Evolutionary conservation across 2,797 vertebrate genomes (phyloP), one percentile per base, ranked within the genome.

Genomic region (Setipinna tenuifilis): DNA sequence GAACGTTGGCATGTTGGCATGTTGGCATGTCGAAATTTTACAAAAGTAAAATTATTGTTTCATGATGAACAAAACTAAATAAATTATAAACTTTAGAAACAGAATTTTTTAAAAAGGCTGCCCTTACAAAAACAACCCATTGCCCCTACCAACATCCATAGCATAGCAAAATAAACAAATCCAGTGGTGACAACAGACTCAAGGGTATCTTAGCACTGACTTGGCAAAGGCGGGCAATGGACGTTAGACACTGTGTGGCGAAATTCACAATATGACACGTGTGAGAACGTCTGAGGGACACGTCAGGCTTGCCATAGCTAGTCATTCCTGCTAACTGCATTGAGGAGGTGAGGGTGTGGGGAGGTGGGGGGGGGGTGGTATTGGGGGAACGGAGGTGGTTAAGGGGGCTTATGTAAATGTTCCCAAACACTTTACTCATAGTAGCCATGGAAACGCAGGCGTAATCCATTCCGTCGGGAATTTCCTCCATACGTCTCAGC

Each of bases 251-350:
- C 71, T 41, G 35, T 21, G 31, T 78, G 71, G 31, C 71, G 35
- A 78, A 78, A 19, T 78, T 78, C 71, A 78, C 71, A 78, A 78
- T 78, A 78, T 9, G 71, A 78, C 71, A 35, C 28, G 16, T 41
- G 71, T 19, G 17, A 44, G 71, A 78, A 21, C 16, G 71, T 44
- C 71, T 21, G 71, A 78, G 19, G 31, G 9, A 25, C 65, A 31
- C 65, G 71, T 44, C 71, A 78, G 31, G 35, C 35, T 44, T 78
- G 35, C 71, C 65, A 35, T 31, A 6, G 65, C 25, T 71, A 71
- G 65, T 71, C 65, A 71, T 35, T 19, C 14, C 65, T 71, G 65
- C 28, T 71, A 71, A 71, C 65, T 71, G 65, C 65, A 17, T 71
- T 31, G 65, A 12, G 28, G 62, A n/a, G 59, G n/a, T n/a, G n/a